Evolutionary conservation across 2,113 vertebrate species (phyloP), one percentile per base, ranked within the genome.

Genomic region (Rhinopomastus cyanomelas): DNA sequence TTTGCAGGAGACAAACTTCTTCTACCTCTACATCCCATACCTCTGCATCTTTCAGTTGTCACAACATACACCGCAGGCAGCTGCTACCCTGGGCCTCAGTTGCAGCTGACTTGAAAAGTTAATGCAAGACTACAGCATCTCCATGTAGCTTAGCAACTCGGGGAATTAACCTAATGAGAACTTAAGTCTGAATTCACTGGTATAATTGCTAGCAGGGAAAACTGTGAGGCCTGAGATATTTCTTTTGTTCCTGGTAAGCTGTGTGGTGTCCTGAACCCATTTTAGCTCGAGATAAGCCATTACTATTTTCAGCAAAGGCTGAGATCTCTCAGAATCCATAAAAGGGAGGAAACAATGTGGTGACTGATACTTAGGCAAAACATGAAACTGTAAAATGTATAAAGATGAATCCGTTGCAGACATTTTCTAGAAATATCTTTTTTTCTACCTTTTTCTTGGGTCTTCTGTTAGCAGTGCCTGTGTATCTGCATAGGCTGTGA

Each of bases 51-150:
- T 34, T 65, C 13, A 12, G 25, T 66, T 69, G 14, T 65, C 55
- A 23, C 1, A 0, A 30, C 0, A 0, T 51, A 12, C 3, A 10
- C 27, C 49, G 27, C 44, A 23, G 18, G 27, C 22, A 79, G 5
- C 37, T 73, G 73, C 48, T 53, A 3, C 32, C 73, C 22, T 64
- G 0, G 48, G 22, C 34, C 56, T 9, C 6, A 44, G 4, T 29
- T 1, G 0, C 34, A 34, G 12, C 12, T 78, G 42, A 11, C 34
- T 66, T 77, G 44, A 29, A 61, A 95, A 80, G 29, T 5, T 66
- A 61, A 23, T n/a, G 25, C 26, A 80, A 52, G 34, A 25, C 34
- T 83, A 48, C 37, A 85, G 23, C 48, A 77, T 88, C 56, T 88
- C 60, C 52, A 37, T 17, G 30, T 37, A 52, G 51, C 65, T 71